Evolutionary conservation across 2,113 vertebrate genomes (phyloP).

Genomic region (Solenodon paradoxus): DNA sequence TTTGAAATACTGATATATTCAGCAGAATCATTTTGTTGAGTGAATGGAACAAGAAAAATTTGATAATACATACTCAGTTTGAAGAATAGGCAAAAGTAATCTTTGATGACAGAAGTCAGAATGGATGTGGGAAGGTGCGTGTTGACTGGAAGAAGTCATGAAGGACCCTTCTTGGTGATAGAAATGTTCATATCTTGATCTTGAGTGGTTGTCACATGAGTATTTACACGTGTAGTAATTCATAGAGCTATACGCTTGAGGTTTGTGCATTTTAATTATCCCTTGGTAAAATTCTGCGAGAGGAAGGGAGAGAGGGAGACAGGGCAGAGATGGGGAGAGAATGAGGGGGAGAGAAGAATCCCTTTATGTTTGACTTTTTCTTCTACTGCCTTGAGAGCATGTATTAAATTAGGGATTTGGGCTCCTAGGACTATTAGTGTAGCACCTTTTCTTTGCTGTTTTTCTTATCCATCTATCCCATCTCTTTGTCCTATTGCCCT

Average conservation of each 20-base stretch:
- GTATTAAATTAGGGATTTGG: slow-evolving; percentile 21
- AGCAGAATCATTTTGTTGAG: neutral
- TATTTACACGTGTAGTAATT: neutral
- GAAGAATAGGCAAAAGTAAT: neutral
- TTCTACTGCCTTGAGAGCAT: neutral
- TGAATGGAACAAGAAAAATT: neutral
- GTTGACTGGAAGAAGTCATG: neutral
- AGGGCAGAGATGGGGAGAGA: too few species aligned
- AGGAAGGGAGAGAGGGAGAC: neutral
- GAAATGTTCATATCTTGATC: neutral
- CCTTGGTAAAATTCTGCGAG: neutral
- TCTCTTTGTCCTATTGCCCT: neutral
- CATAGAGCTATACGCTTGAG: neutral
- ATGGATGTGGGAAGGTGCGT: neutral
- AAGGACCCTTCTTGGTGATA: neutral
- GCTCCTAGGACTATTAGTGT: neutral
- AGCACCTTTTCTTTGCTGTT: neutral
- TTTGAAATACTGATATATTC: neutral
- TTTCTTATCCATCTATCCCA: neutral
- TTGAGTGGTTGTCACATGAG: neutral
- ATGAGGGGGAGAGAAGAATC: neutral
- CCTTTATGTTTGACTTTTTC: neutral
- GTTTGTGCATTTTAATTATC: neutral
- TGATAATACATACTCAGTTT: neutral
- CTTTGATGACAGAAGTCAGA: neutral